Evolutionary conservation across 1,140 invertebrate species (phyloP).

Genomic region (Steinernema khuongi): DNA sequence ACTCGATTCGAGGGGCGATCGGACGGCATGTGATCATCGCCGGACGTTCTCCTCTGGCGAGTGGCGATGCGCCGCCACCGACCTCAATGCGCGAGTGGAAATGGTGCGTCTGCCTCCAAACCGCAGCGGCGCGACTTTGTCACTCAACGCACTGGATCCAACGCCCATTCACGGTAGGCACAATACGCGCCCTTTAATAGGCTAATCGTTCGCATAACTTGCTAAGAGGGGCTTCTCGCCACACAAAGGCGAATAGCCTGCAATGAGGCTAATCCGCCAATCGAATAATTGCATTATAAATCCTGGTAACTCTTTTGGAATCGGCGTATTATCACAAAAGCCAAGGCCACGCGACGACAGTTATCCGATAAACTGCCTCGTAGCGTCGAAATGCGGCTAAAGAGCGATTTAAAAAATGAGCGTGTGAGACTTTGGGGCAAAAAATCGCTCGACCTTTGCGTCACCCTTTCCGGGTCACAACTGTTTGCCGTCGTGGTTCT

Average conservation of each 20-base stretch:
- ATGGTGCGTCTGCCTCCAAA: conserved; percentile 9
- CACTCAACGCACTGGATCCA: background rate
- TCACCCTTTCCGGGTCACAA: background rate
- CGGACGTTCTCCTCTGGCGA: background rate
- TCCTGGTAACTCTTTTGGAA: background rate
- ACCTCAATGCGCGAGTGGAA: conserved; percentile 12
- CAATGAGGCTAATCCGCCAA: conserved; percentile 8
- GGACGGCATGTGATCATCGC: conserved; percentile 9
- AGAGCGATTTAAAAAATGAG: too few relatives aligned
- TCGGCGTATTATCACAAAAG: background rate
- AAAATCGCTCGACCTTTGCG: background rate
- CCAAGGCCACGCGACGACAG: background rate
- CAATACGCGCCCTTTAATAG: background rate
- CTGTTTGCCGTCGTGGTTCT: conserved; percentile 1
- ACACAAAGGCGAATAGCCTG: conserved; percentile 2
- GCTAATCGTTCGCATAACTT: conserved; percentile 13
- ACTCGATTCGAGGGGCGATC: background rate
- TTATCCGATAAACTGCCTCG: too few relatives aligned
- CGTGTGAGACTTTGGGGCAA: background rate
- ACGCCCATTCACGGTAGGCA: background rate
- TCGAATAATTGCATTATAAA: conserved; percentile 13
- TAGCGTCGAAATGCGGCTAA: too few relatives aligned
- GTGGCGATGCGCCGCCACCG: background rate
- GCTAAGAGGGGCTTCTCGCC: background rate
- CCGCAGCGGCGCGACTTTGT: conserved; percentile 3